Base-by-base conservation (phyloP, 2,113 vertebrate genomes). In the Prinia subflava region DNA sequence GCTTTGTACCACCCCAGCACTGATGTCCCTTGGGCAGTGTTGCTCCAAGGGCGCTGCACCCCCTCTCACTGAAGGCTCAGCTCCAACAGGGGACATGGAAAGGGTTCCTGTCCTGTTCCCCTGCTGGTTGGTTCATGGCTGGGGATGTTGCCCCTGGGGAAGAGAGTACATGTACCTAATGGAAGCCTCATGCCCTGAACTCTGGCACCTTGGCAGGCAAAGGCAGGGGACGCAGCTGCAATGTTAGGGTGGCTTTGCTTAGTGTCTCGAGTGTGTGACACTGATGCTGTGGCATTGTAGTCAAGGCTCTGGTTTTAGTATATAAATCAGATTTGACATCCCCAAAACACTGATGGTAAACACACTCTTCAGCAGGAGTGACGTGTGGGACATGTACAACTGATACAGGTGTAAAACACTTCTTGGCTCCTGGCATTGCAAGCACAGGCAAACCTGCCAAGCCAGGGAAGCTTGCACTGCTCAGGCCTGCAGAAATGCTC, bases 231-330 rank as follows among this genome's bases (percentile, higher is more conserved):
- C 3, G 2, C 1, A 17, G 33, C 64, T 73, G 81, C 41, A 11
- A 69, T 7, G 21, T 37, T 14, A 22, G 11, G 17, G 27, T 44
- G 74, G 44, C 20, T 55, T 31, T 67, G 65, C 42, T 55, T 46
- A 82, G 44, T 2, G 15, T 41, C 16, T 33, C 16, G 42, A 65
- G 22, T 27, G 15, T 52, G n/a, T 73, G 21, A 68, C 52, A 44
- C 22, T 0, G 1, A 39, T 13, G 22, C 3, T 1, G 1, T 10
- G 13, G 22, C 2, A 2, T 0, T 60, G 64, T 19, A 30, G 47
- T n/a, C 41, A 30, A 33, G 28, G 44, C n/a, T 80, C 21, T 52
- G 41, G 14, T 33, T 91, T 91, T 60, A 44, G 30, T 1, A 4
- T 52, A 7, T 33, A 73, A 77, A 56, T 52, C 49, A 15, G 22